Evolutionary conservation across 2,113 vertebrate genomes (phyloP).

Genomic region (Potamarius usumacintae): DNA sequence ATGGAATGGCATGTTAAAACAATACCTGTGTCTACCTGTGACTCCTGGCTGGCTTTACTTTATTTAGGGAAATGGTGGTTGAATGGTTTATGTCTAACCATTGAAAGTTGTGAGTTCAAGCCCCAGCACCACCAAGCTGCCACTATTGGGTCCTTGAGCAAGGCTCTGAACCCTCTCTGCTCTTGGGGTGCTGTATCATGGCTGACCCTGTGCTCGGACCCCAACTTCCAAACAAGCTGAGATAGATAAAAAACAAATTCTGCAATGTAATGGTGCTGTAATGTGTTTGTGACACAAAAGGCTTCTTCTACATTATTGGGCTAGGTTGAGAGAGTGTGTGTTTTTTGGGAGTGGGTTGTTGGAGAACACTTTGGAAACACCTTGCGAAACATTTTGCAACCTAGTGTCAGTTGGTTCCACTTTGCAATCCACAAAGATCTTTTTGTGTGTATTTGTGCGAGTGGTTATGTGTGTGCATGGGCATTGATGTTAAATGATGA

Average conservation of each 20-base stretch:
- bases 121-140: neutral
- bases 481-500: neutral
- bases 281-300: neutral
- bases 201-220: neutral
- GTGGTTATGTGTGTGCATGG: neutral
- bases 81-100: neutral
- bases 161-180: neutral
- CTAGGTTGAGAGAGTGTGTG: neutral
- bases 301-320: constrained; percentile 4
- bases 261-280: neutral
- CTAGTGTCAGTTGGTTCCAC: neutral
- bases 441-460: constrained; percentile 8
- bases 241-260: neutral
- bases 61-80: neutral
- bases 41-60: neutral
- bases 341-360: neutral
- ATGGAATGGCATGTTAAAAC: constrained; percentile 31
- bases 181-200: neutral
- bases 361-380: constrained; percentile 19
- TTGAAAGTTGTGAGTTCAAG: neutral
- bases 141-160: neutral
- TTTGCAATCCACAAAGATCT: neutral
- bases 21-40: constrained; percentile 22
- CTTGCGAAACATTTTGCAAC: constrained; percentile 2
- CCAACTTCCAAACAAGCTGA: neutral